These are phyloP conservation scores for Apeira syringaria DNA, from an alignment of 2,888 invertebrate species.

Conservation along the genomic window DNA sequence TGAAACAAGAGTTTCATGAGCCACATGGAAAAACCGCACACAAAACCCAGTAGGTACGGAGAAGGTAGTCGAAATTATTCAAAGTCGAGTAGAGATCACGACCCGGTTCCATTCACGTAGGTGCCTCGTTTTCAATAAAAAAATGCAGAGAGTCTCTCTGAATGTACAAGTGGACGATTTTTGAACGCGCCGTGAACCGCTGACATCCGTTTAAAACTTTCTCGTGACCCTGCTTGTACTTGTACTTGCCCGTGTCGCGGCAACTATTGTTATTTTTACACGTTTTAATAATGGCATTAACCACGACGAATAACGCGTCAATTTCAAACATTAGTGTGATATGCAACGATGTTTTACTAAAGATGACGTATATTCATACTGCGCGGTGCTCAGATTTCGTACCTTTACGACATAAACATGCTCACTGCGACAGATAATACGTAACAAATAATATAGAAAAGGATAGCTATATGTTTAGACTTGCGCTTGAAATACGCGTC, in stretches of 20 bases:
- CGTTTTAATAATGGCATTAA: constrained; percentile 23
- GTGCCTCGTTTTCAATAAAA: constrained; percentile 22
- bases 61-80: not conserved
- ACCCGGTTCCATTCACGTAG: constrained; percentile 64
- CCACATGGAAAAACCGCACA: not conserved
- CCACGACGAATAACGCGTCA: constrained; percentile 16
- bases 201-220: constrained; percentile 52
- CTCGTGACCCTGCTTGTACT: constrained; percentile 44
- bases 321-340: constrained; percentile 5
- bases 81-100: constrained; percentile 35
- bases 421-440: too few relatives aligned
- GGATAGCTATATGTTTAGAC: too few relatives aligned
- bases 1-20: too few relatives aligned
- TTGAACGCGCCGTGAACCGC: constrained; percentile 42
- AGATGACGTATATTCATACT: too few relatives aligned
- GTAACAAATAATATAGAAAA: too few relatives aligned
- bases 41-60: not conserved
- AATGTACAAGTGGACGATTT: constrained; percentile 57
- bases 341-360: too few relatives aligned
- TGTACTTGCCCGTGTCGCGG: constrained; percentile 10
- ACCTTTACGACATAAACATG: too few relatives aligned
- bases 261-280: constrained; percentile 28
- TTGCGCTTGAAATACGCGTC: too few relatives aligned
- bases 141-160: constrained; percentile 25
- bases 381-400: too few relatives aligned